Base-by-base conservation (phyloP, 2,888 invertebrate species). In the Clepsis dumicolana region DNA sequence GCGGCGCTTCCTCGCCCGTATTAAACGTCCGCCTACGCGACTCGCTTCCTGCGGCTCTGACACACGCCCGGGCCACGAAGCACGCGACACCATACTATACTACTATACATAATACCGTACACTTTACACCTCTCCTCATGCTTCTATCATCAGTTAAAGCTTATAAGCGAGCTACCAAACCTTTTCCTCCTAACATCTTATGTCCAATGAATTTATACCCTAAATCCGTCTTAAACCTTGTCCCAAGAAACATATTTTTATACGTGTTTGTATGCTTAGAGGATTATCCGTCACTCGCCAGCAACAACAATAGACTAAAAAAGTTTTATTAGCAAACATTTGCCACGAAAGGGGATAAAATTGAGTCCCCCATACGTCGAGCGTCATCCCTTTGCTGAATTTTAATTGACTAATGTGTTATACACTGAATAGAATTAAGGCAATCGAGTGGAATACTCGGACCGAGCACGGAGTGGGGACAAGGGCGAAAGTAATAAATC, bases 1-100 rank as follows among this genome's bases (percentile, higher is more conserved):
- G 77, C 76, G 74, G 52, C 76, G 78, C 74, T 81, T 81, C 81
- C 82, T 80, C 79, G 71, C 80, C 79, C 79, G 78, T 75, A 77
- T 78, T 76, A 71, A 76, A 77, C 80, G 79, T 77, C 80, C 80
- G 80, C 80, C 79, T 75, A 78, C 80, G 80, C 77, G 73, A 72
- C 75, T 72, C 77, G 77, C 77, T 81, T 83, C 83, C 82, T 77
- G 80, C 68, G 65, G 50, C 61, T 38, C 44, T 57, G 29, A 52
- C 64, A 52, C 64, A 35, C 56, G 52, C 56, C 16, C 41, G 64
- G 68, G 64, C 68, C 64, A 68, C 63, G 52, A 64, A 64, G 68
- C 52, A 18, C 59, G 68, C 68, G 68, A 2, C 50, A 48, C 18
- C 21, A 44, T 18, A 16, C 4, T 16, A 25, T 27, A 10, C n/a